Base-by-base conservation (phyloP, 2,888 invertebrate species). In the Ochropleura leucogaster region DNA sequence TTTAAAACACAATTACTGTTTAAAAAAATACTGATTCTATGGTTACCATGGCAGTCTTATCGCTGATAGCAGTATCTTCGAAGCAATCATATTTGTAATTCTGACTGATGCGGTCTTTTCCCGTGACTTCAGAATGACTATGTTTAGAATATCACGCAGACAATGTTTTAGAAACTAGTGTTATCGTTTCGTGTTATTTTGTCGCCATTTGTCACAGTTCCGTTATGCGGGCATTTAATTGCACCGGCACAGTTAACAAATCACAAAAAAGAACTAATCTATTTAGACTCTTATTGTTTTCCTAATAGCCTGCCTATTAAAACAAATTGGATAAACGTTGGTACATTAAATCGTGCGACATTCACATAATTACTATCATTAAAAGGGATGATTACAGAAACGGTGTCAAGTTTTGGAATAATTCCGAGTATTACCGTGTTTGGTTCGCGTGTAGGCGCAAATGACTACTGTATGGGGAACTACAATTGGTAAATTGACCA, bases 401-500 rank as follows among this genome's bases (percentile, higher is more conserved):
- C 55, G 51, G 77, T 79, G 79, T 71, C 69, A 66, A 60, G 44
- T 76, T 85, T 84, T 64, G 76, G 47, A 72, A 68, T 70, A 71
- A 63, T 68, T 79, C 82, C 79, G 65, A 78, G 75, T 87, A 76
- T 49, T 69, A 78, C 81, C 79, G 68, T 77, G 75, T 87, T 80
- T 42, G 80, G 83, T 68, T 62, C 60, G 53, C 40, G 74, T 72
- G 92, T 92, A 77, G 92, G 92, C 63, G 82, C 77, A 79, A 88
- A 89, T 88, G 64, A 83, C 69, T 59, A 20, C 73, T 74, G 83
- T 87, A 87, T 84, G 76, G 71, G 77, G 73, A 68, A 83, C 10
- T 20, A 55, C 90, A 93, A 93, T 93, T 93, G 92, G 90, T 89
- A 89, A 92, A 93, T 90, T 91, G 91, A 72, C 74, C 86, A 87